These are phyloP conservation scores for Sebastes matsubarae DNA, from an alignment of 2,797 vertebrate genomes.

Conservation along the genomic window DNA sequence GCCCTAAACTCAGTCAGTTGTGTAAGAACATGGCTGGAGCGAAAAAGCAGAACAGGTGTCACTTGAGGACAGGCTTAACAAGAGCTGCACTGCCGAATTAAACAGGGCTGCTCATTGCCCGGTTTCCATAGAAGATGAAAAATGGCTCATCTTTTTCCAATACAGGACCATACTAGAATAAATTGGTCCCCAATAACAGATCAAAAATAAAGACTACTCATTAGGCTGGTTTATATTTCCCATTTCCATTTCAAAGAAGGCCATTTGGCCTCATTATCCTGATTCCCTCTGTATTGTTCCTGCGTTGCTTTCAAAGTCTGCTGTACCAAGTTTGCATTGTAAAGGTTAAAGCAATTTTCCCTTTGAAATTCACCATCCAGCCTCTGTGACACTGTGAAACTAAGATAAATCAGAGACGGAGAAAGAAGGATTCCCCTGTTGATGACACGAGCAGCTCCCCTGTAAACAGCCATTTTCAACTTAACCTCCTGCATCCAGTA, in stretches of 20 bases:
- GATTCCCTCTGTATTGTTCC: constrained; percentile 1
- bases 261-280: constrained; percentile 36
- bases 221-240: constrained; percentile 26
- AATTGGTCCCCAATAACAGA: constrained; percentile 12
- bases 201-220: constrained; percentile 32
- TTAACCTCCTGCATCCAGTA: background rate
- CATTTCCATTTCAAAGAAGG: constrained; percentile 46
- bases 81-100: background rate
- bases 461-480: constrained; percentile 21
- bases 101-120: background rate
- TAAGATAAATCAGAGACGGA: constrained; percentile 23
- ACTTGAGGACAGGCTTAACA: constrained; percentile 17
- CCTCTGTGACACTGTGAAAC: constrained; percentile 2
- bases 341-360: constrained; percentile 17
- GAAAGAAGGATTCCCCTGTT: background rate
- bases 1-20: background rate
- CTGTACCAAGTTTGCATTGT: background rate
- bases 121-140: constrained; percentile 11
- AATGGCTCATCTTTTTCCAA: background rate
- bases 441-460: background rate
- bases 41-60: background rate
- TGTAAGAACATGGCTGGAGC: background rate
- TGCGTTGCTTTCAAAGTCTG: constrained; percentile 2
- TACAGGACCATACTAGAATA: background rate
- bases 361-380: constrained; percentile 9